A percentile compares a stretch with the other conserved stretches of the same genome.
phyloP scores from a whole-genome alignment of 2,113 vertebrate genomes.

The Xenus cinereus region DNA sequence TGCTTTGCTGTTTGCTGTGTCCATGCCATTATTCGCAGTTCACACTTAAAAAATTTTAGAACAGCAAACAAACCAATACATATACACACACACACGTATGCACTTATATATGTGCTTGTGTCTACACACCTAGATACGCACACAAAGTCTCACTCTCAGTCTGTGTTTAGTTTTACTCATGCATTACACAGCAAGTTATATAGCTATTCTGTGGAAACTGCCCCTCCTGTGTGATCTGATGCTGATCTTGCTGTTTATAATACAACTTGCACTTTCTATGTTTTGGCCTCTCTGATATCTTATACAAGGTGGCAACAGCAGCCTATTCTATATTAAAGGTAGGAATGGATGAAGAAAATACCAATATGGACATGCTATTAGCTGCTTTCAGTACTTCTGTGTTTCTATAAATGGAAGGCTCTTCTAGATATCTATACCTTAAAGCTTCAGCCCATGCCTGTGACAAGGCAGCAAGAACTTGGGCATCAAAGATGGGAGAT shows the following conservation, averaged over 20 bases:
- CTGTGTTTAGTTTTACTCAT: not conserved
- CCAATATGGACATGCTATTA: not conserved
- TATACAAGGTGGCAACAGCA: not conserved
- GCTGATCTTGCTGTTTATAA: not conserved
- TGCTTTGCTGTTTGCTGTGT: not conserved
- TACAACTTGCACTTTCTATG: not conserved
- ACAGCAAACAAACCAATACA: not conserved
- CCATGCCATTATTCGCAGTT: not conserved
- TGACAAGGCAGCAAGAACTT: not conserved
- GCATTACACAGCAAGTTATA: not conserved
- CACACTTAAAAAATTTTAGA: not conserved
- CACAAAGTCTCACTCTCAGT: not conserved
- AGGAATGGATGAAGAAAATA: not conserved
- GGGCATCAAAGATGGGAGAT: not conserved
- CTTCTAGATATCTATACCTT: not conserved
- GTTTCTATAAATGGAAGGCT: not conserved
- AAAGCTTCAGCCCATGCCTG: not conserved
- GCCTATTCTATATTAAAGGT: not conserved
- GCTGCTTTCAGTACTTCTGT: not conserved
- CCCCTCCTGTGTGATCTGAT: not conserved
- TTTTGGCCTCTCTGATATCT: not conserved
- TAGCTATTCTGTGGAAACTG: not conserved
- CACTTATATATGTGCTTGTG: not conserved
- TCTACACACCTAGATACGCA: not conserved
- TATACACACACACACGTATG: accelerated